Base-by-base conservation (phyloP, 2,113 vertebrate genomes). In the Columba janthina region DNA sequence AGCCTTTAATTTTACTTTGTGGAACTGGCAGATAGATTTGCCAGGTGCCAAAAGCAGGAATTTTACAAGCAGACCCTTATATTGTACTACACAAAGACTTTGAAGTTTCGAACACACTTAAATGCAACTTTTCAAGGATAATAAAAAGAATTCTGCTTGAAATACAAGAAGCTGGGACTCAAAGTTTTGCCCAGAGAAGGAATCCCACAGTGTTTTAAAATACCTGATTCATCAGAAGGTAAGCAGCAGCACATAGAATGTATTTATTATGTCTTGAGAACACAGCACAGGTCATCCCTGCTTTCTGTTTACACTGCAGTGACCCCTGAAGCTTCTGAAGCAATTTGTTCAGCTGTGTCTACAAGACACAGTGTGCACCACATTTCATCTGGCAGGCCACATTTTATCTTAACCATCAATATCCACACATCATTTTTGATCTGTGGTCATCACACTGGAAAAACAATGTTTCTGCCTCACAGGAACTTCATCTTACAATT, bases 271-370 rank as follows among this genome's bases (percentile, higher is more conserved):
- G 91, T 94, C 95, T 97, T 95, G 57, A 95, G 87, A 96, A 12
- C 56, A 94, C 64, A 96, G 61, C 74, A 85, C 56, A 94, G 83
- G 88, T 97, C 61, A 32, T 42, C 48, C 56, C 75, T 96, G 78
- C 76, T 92, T 97, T 97, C 88, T 98, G 86, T 98, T 97, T 98
- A 95, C 84, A 94, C 40, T 95, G 86, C n/a, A 34, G 65, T 96
- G 97, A 97, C 93, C 96, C 95, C 94, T 97, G 83, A 97, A 90
- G 66, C 77, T 92, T 70, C 57, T 73, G 71, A 32, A 95, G 75
- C 81, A 96, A 97, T 97, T 98, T 97, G 84, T 97, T 98, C 97
- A 98, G 96, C 97, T 98, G 96, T 94, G 89, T 97, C 91, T 96
- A 96, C 94, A 97, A 90, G 44, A n/a, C 83, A 89, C 36, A 79